A percentile compares a stretch with the other conserved stretches of the same genome.
Evolutionary conservation across 2,113 vertebrate genomes (phyloP).

Genomic region (Nicator chloris): DNA sequence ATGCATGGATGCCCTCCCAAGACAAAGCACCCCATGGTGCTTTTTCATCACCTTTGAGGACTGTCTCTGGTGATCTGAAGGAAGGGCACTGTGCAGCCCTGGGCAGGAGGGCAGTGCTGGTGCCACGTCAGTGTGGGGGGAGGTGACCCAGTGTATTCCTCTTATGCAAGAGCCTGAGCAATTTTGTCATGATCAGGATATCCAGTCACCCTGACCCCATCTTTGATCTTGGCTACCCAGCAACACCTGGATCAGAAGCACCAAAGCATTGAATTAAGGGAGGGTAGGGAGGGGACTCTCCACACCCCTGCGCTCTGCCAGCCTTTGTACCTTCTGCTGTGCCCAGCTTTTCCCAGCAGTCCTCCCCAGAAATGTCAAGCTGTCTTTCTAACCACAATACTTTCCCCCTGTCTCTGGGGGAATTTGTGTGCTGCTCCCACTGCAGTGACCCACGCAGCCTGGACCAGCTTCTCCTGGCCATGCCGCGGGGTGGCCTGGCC

Average conservation of each 20-base stretch:
- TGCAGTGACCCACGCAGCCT: neutral
- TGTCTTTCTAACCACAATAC: accelerated
- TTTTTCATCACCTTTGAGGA: neutral
- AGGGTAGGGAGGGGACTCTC: neutral
- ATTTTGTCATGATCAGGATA: no score
- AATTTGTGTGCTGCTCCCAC: neutral
- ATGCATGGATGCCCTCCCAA: neutral
- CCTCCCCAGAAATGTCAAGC: neutral
- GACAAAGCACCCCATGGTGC: accelerated
- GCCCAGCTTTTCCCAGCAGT: neutral
- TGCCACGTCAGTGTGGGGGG: neutral
- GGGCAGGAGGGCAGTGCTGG: neutral
- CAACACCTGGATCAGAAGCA: neutral
- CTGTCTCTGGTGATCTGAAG: neutral
- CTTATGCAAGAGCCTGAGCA: neutral
- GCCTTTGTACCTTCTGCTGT: neutral
- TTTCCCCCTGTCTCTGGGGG: neutral
- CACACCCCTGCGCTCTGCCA: neutral
- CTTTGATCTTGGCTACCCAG: neutral
- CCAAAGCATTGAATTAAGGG: neutral
- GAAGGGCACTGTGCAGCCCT: neutral
- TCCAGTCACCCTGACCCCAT: neutral
- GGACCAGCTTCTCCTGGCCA: neutral
- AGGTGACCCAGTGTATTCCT: neutral
- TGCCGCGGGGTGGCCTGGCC: neutral